Conservation (phyloP, 2,888 invertebrate species). For the Drosophila meridionalis region DNA sequence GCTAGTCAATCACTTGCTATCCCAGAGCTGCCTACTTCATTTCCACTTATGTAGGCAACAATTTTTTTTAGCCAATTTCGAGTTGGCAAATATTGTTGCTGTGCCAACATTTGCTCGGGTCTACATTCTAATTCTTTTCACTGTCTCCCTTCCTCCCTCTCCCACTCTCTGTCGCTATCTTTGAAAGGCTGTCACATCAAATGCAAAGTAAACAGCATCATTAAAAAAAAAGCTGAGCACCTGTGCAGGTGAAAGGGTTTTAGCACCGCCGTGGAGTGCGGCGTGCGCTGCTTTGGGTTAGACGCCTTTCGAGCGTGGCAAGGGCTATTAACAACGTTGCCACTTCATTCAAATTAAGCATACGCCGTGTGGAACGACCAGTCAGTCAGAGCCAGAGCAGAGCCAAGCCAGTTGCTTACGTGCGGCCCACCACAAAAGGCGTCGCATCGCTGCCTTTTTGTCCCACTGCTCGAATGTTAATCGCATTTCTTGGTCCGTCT, state of each 20-base stretch:
- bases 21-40: not conserved
- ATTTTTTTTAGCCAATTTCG: slow-evolving; percentile 46
- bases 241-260: slow-evolving; percentile 28
- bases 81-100: slow-evolving; percentile 45
- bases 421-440: slow-evolving; percentile 60
- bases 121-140: slow-evolving; percentile 38
- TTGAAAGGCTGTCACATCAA: slow-evolving; percentile 52
- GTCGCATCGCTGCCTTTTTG: slow-evolving; percentile 51
- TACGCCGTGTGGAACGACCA: slow-evolving; percentile 56
- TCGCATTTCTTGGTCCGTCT: slow-evolving; percentile 70
- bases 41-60: slow-evolving; percentile 32
- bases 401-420: slow-evolving; percentile 37
- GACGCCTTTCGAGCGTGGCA: slow-evolving; percentile 17
- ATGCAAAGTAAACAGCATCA: slow-evolving; percentile 72
- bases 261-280: not conserved
- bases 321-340: slow-evolving; percentile 69
- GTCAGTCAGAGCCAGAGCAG: not conserved
- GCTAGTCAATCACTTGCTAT: not conserved
- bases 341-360: slow-evolving; percentile 78
- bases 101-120: slow-evolving; percentile 49
- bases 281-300: not conserved
- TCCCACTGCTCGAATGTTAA: slow-evolving; percentile 73
- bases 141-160: not conserved
- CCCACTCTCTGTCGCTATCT: not conserved
- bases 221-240: slow-evolving; percentile 58